Evolutionary conservation across 2,888 invertebrate genomes (phyloP).

Genomic region (Drosophila percnosoma): DNA sequence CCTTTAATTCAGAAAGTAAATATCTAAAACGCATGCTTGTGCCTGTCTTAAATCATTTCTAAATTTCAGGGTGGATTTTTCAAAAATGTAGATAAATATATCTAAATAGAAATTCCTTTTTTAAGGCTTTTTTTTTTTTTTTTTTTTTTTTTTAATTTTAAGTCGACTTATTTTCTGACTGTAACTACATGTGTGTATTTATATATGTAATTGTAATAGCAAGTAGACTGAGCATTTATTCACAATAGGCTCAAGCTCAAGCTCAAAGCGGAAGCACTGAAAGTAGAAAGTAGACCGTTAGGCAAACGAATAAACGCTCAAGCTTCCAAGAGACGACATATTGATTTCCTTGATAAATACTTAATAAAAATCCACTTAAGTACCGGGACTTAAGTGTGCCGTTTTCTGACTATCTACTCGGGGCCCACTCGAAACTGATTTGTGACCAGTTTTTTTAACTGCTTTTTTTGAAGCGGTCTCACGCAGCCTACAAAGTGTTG

Average conservation of each 20-base stretch:
- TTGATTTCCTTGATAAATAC: slow-evolving; percentile 75
- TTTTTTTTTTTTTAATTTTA: too few relatives aligned
- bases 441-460: slow-evolving; percentile 3
- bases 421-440: slow-evolving; percentile 9
- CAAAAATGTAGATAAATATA: background rate
- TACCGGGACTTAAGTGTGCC: slow-evolving; percentile 30
- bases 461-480: background rate
- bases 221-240: slow-evolving; percentile 44
- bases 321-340: slow-evolving; percentile 55
- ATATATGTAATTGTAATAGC: slow-evolving; percentile 11
- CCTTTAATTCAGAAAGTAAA: background rate
- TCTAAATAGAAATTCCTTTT: background rate
- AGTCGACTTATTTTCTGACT: background rate
- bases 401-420: slow-evolving; percentile 8
- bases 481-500: background rate
- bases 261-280: slow-evolving; percentile 52
- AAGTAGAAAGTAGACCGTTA: slow-evolving; percentile 41
- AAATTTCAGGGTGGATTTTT: background rate
- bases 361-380: slow-evolving; percentile 67
- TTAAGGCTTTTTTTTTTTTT: too few relatives aligned
- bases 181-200: background rate
- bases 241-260: slow-evolving; percentile 35
- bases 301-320: slow-evolving; percentile 27
- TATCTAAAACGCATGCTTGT: background rate
- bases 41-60: background rate